phyloP scores from a whole-genome alignment of 1,140 invertebrate species.

The Sweltsa coloradensis region DNA sequence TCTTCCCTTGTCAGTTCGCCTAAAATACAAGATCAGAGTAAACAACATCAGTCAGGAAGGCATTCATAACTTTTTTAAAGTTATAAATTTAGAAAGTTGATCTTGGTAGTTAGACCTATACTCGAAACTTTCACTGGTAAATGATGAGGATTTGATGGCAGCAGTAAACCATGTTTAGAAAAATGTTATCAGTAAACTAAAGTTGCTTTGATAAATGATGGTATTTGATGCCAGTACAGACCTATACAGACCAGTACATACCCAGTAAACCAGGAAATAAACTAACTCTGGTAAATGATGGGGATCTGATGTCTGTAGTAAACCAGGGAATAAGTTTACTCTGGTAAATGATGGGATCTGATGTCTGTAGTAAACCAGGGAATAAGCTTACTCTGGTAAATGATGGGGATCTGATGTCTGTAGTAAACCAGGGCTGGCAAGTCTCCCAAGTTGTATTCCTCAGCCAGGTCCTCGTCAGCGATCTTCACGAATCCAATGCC shows the following conservation, averaged over 20 bases:
- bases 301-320: conserved; percentile 91
- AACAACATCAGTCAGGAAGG: too few relatives aligned
- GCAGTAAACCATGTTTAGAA: conserved; percentile 87
- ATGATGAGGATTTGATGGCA: conserved; percentile 88
- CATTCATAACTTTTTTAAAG: too few relatives aligned
- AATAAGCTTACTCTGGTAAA: conserved; percentile 81
- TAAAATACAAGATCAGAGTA: too few relatives aligned
- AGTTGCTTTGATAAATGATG: conserved; percentile 88
- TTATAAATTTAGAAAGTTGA: too few relatives aligned
- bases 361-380: conserved; percentile 85
- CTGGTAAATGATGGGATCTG: conserved; percentile 91
- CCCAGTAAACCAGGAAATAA: conserved; percentile 83
- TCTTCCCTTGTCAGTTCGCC: conserved; percentile 83
- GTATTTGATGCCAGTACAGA: conserved; percentile 90
- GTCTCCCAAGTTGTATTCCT: conserved; percentile 82
- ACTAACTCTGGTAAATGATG: conserved; percentile 83
- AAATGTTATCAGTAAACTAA: too few relatives aligned
- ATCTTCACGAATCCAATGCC: conserved; percentile 93
- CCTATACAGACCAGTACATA: too few relatives aligned
- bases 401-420: conserved; percentile 85
- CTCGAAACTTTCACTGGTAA: too few relatives aligned
- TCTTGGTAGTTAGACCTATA: too few relatives aligned
- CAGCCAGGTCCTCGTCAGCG: conserved; percentile 77
- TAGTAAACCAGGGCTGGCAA: conserved; percentile 87
- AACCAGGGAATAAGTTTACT: conserved; percentile 79